phyloP scores from a whole-genome alignment of 2,888 invertebrate genomes.

The Cerastoderma edule region DNA sequence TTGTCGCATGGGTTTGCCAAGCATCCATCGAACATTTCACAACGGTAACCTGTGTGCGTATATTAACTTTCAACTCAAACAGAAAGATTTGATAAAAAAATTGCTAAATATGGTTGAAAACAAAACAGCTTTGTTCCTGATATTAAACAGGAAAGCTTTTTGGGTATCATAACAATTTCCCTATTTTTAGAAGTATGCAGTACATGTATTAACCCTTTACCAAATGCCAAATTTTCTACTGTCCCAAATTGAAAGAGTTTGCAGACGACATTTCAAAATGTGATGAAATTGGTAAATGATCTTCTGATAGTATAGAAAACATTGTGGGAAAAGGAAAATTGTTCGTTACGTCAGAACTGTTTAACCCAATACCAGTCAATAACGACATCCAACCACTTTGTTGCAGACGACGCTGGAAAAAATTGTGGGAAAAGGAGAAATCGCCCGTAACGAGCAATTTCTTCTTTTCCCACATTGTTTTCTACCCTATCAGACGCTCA shows the following conservation, averaged over 20 bases:
- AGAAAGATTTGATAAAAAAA: background rate
- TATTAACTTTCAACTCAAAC: background rate
- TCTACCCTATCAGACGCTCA: too few species aligned
- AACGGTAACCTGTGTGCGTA: background rate
- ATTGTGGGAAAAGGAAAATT: slow-evolving; percentile 10
- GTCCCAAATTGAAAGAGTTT: too few species aligned
- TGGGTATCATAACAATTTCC: slow-evolving; percentile 6
- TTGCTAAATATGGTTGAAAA: too few species aligned
- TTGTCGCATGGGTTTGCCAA: slow-evolving; percentile 16
- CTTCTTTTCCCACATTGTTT: slow-evolving; percentile 6
- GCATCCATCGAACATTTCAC: slow-evolving; percentile 3
- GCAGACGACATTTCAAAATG: too few species aligned
- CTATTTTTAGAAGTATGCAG: background rate
- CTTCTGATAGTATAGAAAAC: background rate
- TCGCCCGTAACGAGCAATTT: slow-evolving; percentile 8
- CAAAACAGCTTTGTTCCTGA: too few species aligned
- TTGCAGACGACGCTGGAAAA: too few species aligned
- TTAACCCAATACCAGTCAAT: too few species aligned
- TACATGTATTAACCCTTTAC: background rate
- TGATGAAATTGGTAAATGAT: too few species aligned
- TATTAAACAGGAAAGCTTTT: too few species aligned
- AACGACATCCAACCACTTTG: too few species aligned
- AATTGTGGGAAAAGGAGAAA: slow-evolving; percentile 9
- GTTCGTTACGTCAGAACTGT: too few species aligned
- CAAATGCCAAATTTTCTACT: background rate